Evolutionary conservation across 2,888 invertebrate species (phyloP), one percentile per base, ranked within the genome.

Genomic region (Erebia ligea): DNA sequence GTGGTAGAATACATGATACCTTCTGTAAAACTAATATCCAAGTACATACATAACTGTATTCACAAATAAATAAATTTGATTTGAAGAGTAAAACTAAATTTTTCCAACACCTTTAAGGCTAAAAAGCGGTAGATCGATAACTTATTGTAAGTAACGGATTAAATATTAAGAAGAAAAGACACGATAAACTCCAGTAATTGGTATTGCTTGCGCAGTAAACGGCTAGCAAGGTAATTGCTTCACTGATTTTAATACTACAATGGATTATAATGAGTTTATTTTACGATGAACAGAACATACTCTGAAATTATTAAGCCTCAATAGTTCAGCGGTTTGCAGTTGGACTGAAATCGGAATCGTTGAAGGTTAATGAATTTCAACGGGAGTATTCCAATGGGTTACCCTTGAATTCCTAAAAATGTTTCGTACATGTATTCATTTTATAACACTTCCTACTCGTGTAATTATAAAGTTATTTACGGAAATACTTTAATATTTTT

Each of bases 201-300:
- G 42, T 59, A 40, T 59, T 42, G 59, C 59, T 42, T n/a, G 17
- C 40, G 40, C 17, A 42, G 17, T 59, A 59, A 59, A 59, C 59
- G 17, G 40, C 42, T 10, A 59, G 59, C 59, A 17, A 59, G 25
- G 73, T 79, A 77, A 82, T 79, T 76, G 78, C 72, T 77, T 78
- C 76, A 78, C 69, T 61, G 67, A 50, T 72, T 72, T 74, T 75
- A 78, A 76, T 75, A 77, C 52, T 59, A 52, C 11, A 17, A 42
- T 10, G 40, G 40, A 59, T 45, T 68, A 15, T 68, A 68, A 62
- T 62, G 52, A 34, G 62, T 63, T 69, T 57, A 64, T 58, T 64
- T 58, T 69, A 64, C 34, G 34, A 34, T 50, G 50, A 48, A 50
- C 59, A n/a, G 59, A 40, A 42, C 40, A 40, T 17, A n/a, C 40